phyloP scores from a whole-genome alignment of 1,140 invertebrate species.

The Polyergus mexicanus region DNA sequence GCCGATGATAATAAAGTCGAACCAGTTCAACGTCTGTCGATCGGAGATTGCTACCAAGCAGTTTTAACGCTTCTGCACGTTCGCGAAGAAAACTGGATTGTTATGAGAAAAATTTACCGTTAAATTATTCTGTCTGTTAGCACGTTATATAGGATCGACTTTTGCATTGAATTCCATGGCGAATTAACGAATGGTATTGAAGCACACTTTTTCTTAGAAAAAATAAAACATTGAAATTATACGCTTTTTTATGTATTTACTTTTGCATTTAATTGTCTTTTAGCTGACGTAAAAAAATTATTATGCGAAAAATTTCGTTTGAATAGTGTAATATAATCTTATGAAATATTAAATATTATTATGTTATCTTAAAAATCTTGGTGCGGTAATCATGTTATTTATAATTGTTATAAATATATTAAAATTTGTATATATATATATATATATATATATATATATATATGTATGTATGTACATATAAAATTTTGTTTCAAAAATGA shows the following conservation, averaged over 20 bases:
- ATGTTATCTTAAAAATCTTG: neutral
- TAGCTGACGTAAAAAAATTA: neutral
- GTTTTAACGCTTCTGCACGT: neutral
- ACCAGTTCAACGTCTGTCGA: conserved; percentile 18
- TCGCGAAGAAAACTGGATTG: conserved; percentile 8
- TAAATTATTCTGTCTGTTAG: neutral
- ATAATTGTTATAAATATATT: neutral
- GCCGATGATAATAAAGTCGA: conserved; percentile 43
- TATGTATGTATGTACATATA: too few species aligned
- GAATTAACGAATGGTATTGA: neutral
- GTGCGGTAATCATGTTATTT: neutral
- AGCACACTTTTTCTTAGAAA: neutral
- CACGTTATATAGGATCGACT: neutral
- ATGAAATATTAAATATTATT: neutral
- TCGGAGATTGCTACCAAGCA: conserved; percentile 16
- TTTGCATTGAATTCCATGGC: neutral
- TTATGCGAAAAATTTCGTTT: neutral
- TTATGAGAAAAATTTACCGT: conserved; percentile 11
- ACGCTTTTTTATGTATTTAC: conserved; percentile 5
- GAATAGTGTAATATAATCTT: neutral
- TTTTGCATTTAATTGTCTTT: neutral
- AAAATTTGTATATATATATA: neutral
- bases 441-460: neutral
- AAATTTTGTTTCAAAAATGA: neutral
- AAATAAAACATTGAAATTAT: conserved; percentile 27